Percentiles rank a stretch among this genome's conserved stretches.
phyloP scores from a whole-genome alignment of 2,797 vertebrate species.

The Bovichtus variegatus region DNA sequence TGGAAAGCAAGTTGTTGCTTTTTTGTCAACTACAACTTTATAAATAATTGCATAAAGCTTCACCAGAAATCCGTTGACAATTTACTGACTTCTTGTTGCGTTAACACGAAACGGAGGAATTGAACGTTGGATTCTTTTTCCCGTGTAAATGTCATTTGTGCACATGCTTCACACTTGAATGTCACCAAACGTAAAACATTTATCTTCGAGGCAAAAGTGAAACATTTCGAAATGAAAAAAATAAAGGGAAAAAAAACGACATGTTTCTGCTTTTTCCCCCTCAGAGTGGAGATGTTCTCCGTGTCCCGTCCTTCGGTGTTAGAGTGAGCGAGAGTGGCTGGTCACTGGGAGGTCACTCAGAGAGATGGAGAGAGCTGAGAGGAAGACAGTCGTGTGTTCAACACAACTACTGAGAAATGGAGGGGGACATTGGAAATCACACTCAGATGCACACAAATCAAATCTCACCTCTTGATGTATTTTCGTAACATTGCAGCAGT shows the following conservation, averaged over 20 bases:
- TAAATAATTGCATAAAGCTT: slow-evolving; percentile 13
- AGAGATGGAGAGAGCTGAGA: background rate
- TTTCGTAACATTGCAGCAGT: slow-evolving; percentile 37
- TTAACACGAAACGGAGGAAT: background rate
- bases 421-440: slow-evolving; percentile 36
- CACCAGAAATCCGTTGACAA: background rate
- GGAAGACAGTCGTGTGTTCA: slow-evolving; percentile 28
- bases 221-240: slow-evolving; percentile 33
- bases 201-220: slow-evolving; percentile 22
- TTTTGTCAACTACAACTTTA: slow-evolving; percentile 12
- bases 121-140: background rate
- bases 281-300: slow-evolving; percentile 39
- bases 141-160: background rate
- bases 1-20: background rate
- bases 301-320: slow-evolving; percentile 3
- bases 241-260: background rate
- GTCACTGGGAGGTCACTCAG: slow-evolving; percentile 57
- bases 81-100: background rate
- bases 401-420: slow-evolving; percentile 28
- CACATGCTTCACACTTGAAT: slow-evolving; percentile 3
- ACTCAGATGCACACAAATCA: slow-evolving; percentile 55
- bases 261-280: slow-evolving; percentile 19
- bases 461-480: slow-evolving; percentile 65
- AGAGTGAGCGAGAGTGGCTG: slow-evolving; percentile 46
- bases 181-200: slow-evolving; percentile 45